A percentile compares a stretch with the other conserved stretches of the same genome.
These are phyloP conservation scores for Metellina segmentata DNA, from an alignment of 2,888 invertebrate genomes.

Conservation along the genomic window DNA sequence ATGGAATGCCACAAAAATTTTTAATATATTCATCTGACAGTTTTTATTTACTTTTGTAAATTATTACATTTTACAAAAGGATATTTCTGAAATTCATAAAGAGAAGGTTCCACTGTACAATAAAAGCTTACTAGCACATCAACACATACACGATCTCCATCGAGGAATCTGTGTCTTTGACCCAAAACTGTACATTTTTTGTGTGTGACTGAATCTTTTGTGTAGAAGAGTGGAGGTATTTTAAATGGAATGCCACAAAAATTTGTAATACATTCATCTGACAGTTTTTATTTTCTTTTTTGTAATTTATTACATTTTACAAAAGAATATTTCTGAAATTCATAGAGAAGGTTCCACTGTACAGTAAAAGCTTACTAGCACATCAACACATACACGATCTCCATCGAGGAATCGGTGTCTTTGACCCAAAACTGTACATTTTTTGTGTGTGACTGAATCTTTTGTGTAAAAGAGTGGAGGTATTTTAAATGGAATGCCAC, in stretches of 20 bases:
- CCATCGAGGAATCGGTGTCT: no score
- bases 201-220: no score
- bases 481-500: conserved; percentile 21
- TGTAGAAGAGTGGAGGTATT: conserved; percentile 20
- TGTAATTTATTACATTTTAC: conserved; percentile 66
- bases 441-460: no score
- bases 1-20: conserved; percentile 47
- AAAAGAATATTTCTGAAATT: conserved; percentile 5
- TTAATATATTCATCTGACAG: conserved; percentile 65
- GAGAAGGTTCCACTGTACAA: neutral
- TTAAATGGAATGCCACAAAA: conserved; percentile 38
- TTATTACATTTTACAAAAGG: conserved; percentile 51
- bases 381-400: conserved; percentile 7
- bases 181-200: no score
- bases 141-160: neutral
- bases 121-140: conserved; percentile 9
- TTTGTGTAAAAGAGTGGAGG: no score
- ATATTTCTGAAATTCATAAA: conserved; percentile 16
- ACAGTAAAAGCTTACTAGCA: conserved; percentile 4
- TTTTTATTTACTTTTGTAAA: conserved; percentile 70
- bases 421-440: no score
- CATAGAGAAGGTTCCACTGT: neutral
- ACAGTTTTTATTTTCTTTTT: conserved; percentile 63
- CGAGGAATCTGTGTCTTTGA: no score
- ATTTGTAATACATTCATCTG: conserved; percentile 68